These are phyloP conservation scores for Halichoerus grypus DNA, from an alignment of 2,113 vertebrate genomes.

Conservation along the genomic window DNA sequence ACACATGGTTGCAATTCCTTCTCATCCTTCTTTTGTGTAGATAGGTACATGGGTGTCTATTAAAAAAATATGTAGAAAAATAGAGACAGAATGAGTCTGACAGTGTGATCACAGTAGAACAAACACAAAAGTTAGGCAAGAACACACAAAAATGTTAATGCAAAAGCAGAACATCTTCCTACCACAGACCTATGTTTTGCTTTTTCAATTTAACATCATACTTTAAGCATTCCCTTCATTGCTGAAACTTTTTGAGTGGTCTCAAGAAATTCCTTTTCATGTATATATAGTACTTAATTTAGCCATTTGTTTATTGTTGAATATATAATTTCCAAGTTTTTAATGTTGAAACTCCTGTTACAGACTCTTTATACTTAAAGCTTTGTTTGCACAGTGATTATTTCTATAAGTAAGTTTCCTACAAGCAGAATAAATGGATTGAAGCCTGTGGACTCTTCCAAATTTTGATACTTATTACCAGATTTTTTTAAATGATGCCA, in stretches of 20 bases:
- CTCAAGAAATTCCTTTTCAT: neutral
- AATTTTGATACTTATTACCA: neutral
- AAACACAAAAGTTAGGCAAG: neutral
- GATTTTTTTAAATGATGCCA: neutral
- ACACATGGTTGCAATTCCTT: neutral
- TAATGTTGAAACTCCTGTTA: neutral
- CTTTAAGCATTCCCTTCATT: neutral
- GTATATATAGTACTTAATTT: neutral
- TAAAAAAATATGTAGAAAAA: neutral
- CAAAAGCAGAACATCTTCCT: neutral
- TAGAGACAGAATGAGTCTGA: neutral
- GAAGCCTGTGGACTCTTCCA: neutral
- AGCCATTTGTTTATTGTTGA: neutral
- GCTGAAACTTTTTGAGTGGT: neutral
- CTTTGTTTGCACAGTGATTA: neutral
- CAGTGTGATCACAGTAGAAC: neutral
- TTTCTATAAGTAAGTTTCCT: neutral
- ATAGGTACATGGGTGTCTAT: neutral
- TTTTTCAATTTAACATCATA: conserved; percentile 16
- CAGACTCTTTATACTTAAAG: neutral
- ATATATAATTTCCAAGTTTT: neutral
- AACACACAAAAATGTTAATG: neutral
- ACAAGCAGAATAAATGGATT: neutral
- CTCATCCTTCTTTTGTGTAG: neutral
- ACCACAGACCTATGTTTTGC: neutral